Conservation (phyloP, 2,888 invertebrate species). For the Lasioglossum marginatum region DNA sequence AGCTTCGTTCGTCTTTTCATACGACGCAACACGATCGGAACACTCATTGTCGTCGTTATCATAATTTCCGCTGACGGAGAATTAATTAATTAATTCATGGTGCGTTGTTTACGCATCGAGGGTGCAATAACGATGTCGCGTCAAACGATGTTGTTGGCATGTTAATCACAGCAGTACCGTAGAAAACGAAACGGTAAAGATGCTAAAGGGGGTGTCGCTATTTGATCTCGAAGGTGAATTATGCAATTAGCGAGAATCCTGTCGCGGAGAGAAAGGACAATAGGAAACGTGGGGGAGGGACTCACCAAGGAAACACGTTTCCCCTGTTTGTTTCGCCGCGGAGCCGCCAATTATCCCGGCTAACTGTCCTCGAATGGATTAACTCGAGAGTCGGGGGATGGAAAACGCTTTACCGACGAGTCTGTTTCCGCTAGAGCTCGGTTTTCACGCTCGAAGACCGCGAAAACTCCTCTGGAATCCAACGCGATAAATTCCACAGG, state of each 20-base stretch:
- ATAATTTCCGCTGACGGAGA: background rate
- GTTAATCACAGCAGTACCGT: background rate
- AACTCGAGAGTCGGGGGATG: background rate
- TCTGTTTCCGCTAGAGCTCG: background rate
- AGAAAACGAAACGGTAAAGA: background rate
- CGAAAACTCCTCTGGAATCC: background rate
- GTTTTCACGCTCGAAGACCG: background rate
- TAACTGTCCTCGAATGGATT: conserved; percentile 15
- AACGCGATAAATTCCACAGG: background rate
- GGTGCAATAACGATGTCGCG: background rate
- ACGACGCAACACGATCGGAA: background rate
- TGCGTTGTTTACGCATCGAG: background rate
- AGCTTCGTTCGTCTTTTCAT: background rate
- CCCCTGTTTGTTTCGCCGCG: background rate
- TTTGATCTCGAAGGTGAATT: background rate
- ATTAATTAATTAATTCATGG: conserved; percentile 36
- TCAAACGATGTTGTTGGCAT: background rate
- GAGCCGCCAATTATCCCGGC: background rate
- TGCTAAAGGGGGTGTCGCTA: background rate
- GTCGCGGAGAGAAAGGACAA: background rate
- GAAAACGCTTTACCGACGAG: background rate
- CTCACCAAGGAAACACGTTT: background rate
- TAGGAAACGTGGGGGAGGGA: background rate
- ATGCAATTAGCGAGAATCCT: background rate
- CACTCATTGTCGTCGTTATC: background rate